Conservation (phyloP, 1,140 invertebrate species). For the Trichonephila clavata region DNA sequence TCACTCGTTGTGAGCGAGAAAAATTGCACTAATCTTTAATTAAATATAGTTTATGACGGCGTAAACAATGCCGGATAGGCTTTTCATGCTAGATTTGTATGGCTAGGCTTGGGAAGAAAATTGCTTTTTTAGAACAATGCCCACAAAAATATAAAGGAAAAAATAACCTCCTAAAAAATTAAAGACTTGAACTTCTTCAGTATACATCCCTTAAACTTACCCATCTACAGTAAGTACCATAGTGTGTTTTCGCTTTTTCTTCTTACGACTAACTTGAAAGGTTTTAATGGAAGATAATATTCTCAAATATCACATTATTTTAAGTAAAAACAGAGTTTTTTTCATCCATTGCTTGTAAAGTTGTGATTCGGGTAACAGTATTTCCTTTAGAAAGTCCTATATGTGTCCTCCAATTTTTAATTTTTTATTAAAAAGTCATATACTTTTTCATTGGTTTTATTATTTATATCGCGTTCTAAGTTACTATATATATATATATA, state of each 20-base stretch:
- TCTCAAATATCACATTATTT: constrained; percentile 5
- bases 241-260: background rate
- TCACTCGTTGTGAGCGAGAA: constrained; percentile 61
- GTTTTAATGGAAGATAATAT: background rate
- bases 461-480: background rate
- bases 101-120: constrained; percentile 59
- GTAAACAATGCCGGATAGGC: constrained; percentile 71
- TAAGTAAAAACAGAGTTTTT: background rate
- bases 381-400: background rate
- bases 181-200: constrained; percentile 19
- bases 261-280: background rate
- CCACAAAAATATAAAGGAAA: constrained; percentile 54
- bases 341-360: background rate
- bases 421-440: background rate
- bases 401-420: background rate
- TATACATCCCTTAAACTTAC: background rate
- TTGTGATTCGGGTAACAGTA: background rate
- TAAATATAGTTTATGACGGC: constrained; percentile 74
- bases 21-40: constrained; percentile 76
- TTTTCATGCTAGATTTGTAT: constrained; percentile 63
- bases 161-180: background rate
- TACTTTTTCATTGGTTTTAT: too few relatives aligned
- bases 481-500: too few relatives aligned
- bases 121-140: constrained; percentile 71
- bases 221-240: background rate